These are phyloP conservation scores for Typhlichthys subterraneus DNA, from an alignment of 2,797 vertebrate species.

Conservation along the genomic window DNA sequence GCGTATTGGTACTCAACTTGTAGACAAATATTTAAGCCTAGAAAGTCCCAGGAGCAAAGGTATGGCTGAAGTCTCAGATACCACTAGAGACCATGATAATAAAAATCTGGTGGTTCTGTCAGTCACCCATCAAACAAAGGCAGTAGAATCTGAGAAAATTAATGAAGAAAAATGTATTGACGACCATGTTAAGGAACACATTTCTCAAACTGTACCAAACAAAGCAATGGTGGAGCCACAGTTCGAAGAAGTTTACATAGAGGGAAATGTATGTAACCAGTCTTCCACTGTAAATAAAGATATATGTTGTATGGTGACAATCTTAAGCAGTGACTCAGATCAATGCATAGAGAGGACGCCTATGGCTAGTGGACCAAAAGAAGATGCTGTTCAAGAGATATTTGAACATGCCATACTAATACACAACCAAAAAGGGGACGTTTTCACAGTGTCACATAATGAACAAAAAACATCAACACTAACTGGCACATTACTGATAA, in stretches of 20 bases:
- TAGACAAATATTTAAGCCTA: slow-evolving; percentile 70
- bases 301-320: slow-evolving; percentile 37
- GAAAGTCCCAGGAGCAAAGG: slow-evolving; percentile 81
- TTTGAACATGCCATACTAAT: slow-evolving; percentile 48
- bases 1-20: slow-evolving; percentile 60
- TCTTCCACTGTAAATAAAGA: slow-evolving; percentile 31
- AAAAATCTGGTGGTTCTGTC: slow-evolving; percentile 81
- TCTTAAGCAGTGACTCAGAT: slow-evolving; percentile 38
- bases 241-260: slow-evolving; percentile 40
- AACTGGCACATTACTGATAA: neutral
- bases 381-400: slow-evolving; percentile 42
- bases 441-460: neutral
- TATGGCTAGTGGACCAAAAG: slow-evolving; percentile 10
- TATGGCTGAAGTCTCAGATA: slow-evolving; percentile 70
- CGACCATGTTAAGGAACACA: slow-evolving; percentile 8
- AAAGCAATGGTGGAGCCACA: slow-evolving; percentile 27
- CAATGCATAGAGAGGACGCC: slow-evolving; percentile 30
- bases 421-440: slow-evolving; percentile 36
- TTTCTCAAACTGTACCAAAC: slow-evolving; percentile 10
- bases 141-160: slow-evolving; percentile 25
- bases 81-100: slow-evolving; percentile 75
- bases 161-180: neutral
- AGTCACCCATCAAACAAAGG: slow-evolving; percentile 76
- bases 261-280: slow-evolving; percentile 22
- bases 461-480: slow-evolving; percentile 13